A percentile compares a stretch with the other conserved stretches of the same genome.
phyloP scores from a whole-genome alignment of 2,797 vertebrate genomes.

The Premnoplex brunnescens region DNA sequence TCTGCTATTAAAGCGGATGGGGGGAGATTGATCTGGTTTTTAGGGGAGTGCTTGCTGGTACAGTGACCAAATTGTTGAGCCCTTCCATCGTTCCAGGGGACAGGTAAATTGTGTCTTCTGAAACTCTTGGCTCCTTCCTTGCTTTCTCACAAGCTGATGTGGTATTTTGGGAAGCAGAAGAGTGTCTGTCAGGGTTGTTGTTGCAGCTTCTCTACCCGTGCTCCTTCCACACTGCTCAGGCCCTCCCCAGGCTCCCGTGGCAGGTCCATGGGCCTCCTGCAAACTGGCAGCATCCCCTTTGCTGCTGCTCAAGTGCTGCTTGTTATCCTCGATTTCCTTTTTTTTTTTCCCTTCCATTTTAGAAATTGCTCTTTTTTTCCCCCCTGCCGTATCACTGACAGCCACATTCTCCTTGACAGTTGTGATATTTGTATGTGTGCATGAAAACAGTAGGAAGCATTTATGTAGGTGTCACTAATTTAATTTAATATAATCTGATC shows the following conservation, averaged over 20 bases:
- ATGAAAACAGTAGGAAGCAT: constrained; percentile 51
- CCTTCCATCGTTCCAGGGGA: accelerated
- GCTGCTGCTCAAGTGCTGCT: not conserved
- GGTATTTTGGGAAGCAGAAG: not conserved
- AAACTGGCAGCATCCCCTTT: not conserved
- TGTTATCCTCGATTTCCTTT: not conserved
- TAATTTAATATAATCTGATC: constrained; percentile 62
- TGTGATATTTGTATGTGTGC: constrained; percentile 58
- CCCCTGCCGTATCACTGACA: not conserved
- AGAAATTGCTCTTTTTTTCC: not conserved
- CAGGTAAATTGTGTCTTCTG: not conserved
- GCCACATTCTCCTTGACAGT: constrained; percentile 19
- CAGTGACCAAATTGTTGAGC: not conserved
- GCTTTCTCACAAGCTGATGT: not conserved
- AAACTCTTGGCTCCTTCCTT: not conserved
- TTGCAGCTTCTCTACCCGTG: not conserved
- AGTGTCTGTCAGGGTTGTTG: not conserved
- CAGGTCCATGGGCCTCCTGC: not conserved
- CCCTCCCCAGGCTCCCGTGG: not conserved
- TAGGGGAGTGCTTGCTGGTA: not conserved
- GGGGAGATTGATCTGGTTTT: not conserved
- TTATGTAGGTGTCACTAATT: constrained; percentile 68
- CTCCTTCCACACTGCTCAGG: not conserved
- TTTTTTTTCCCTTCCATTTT: not conserved
- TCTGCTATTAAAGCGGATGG: constrained; percentile 17